These are phyloP conservation scores for Sorex araneus DNA, from an alignment of 2,113 vertebrate species.

Conservation along the genomic window DNA sequence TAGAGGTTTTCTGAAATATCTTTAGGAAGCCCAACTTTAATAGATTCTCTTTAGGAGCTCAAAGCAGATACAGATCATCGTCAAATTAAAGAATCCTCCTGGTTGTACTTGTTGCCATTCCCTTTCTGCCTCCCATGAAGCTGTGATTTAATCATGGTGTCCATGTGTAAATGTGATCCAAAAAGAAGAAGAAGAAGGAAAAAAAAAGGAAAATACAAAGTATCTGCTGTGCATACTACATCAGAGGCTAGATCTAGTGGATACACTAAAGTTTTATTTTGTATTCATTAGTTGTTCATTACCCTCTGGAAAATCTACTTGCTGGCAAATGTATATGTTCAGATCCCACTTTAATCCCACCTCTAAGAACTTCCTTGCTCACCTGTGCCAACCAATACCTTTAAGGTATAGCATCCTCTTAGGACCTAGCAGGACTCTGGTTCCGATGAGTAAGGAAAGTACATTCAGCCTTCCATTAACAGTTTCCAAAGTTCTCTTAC, in stretches of 20 bases:
- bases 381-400: background rate
- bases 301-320: background rate
- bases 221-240: background rate
- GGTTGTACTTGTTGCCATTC: background rate
- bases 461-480: background rate
- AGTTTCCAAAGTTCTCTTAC: background rate
- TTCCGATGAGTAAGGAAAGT: background rate
- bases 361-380: background rate
- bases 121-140: background rate
- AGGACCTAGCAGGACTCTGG: background rate
- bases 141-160: background rate
- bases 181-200: no score
- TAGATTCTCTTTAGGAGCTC: background rate
- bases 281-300: background rate
- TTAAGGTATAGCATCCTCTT: background rate
- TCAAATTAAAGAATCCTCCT: background rate
- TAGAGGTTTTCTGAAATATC: background rate
- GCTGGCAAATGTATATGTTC: background rate
- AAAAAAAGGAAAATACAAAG: no score
- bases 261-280: background rate
- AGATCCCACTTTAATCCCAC: background rate
- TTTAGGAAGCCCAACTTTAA: background rate
- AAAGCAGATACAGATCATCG: no score
- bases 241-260: background rate
- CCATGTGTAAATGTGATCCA: background rate